Evolutionary conservation across 2,888 invertebrate genomes (phyloP), one percentile per base, ranked within the genome.

Genomic region (Melinopterus prodromus): DNA sequence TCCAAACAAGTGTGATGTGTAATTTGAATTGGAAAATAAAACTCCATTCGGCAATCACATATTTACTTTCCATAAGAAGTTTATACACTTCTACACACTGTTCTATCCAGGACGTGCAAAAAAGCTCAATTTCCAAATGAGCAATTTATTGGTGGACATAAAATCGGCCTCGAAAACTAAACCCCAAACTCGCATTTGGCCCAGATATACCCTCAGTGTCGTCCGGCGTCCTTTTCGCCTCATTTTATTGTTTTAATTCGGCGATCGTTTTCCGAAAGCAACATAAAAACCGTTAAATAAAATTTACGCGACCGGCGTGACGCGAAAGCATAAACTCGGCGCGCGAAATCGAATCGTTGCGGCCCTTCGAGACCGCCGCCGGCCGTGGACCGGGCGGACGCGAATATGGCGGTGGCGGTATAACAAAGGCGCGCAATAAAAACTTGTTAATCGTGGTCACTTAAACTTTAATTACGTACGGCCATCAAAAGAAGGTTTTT

Each of bases 211-310:
- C 36, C 26, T 9, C 15, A 74, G 15, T 37, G 74, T 74, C 74
- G 35, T 36, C 74, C 1, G 74, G 36, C 36, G 37, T 74, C 37
- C n/a, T n/a, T 35, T 74, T 37, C 74, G 36, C 36, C 36, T 74
- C 74, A 74, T 74, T 74, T 74, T 74, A 74, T 74, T 35, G 74
- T 74, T 74, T 74, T 74, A 74, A 74, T 74, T 74, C 74, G 37
- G 36, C 74, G 74, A 74, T 74, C 74, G 74, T 37, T 74, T 74
- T 74, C 74, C 74, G 74, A 74, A 74, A 26, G 74, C 74, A 74
- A 74, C 74, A 37, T 74, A 74, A 74, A 74, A 74, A 74, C 71
- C 71, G 26, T 71, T 26, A 26, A 15, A 15, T 12, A 37, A 74
- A 74, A 74, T 74, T 74, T 74, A 74, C 74, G 74, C 74, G 74